Base-by-base conservation (phyloP, 2,797 vertebrate species). In the Chaunax sp. region DNA sequence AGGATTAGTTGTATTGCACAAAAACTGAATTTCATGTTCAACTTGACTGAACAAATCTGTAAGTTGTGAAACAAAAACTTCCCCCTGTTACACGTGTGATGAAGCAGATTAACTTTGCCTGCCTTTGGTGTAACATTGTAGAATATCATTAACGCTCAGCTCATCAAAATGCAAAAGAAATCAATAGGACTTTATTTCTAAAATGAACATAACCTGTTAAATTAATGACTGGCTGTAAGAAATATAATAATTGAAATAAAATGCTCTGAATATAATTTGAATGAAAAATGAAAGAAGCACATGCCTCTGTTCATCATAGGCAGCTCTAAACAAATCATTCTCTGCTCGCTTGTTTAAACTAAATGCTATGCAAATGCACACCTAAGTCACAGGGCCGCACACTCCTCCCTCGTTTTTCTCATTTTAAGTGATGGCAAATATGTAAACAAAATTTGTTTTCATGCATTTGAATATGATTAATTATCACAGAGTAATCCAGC, bases 401-500 rank as follows among this genome's bases (percentile, higher is more conserved):
- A 53, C 75, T 82, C 78, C 89, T 76, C 78, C 69, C 81, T 87
- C 72, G 10, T 88, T 87, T 90, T 76, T 72, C 81, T 88, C 88
- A 58, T 89, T 92, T 89, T 81, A 85, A 88, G 88, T 94, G 92
- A 92, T 87, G 54, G 81, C 78, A 88, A 92, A 94, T 84, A 90
- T 90, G 92, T 94, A 94, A 95, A 95, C 93, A 94, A 91, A 91
- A 90, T 92, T 92, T 92, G 90, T 92, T 94, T 93, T 93, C 92
- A 92, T 90, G 92, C 88, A 57, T 90, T 88, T 92, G 92, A 94
- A 94, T 91, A 92, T 94, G 93, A 94, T 94, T 94, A 94, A 95
- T 95, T 94, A 94, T 93, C 91, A 73, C 88, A 49, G 84, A 90
- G 88, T 94, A 94, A 94, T 94, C 93, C 93, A 88, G 89, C 83